Evolutionary conservation across 2,888 invertebrate species (phyloP).

Genomic region (Drosophila neotestacea): DNA sequence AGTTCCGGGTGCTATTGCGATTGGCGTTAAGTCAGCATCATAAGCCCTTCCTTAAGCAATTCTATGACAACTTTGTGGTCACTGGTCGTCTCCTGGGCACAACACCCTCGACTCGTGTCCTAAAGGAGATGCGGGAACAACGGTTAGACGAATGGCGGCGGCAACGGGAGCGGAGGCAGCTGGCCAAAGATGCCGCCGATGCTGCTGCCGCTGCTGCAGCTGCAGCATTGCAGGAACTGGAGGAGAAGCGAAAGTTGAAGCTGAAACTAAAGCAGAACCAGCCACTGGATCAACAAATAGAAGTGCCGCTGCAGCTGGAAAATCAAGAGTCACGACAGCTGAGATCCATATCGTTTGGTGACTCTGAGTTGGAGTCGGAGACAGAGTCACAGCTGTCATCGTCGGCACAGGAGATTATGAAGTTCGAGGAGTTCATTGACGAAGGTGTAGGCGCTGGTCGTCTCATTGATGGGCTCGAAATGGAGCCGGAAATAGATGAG

Average conservation of each 20-base stretch:
- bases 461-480: slow-evolving; percentile 81
- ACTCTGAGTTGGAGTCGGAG: slow-evolving; percentile 82
- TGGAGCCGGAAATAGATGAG: slow-evolving; percentile 82
- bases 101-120: slow-evolving; percentile 78
- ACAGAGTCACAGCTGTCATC: slow-evolving; percentile 82
- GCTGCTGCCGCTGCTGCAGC: slow-evolving; percentile 27
- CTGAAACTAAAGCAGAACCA: slow-evolving; percentile 13
- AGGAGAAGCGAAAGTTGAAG: slow-evolving; percentile 12
- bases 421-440: slow-evolving; percentile 82
- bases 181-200: slow-evolving; percentile 44
- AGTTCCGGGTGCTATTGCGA: slow-evolving; percentile 83
- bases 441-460: slow-evolving; percentile 81
- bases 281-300: slow-evolving; percentile 6
- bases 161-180: slow-evolving; percentile 64
- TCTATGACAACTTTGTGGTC: slow-evolving; percentile 83
- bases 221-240: slow-evolving; percentile 3
- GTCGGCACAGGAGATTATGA: slow-evolving; percentile 82
- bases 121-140: slow-evolving; percentile 74
- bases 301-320: slow-evolving; percentile 23
- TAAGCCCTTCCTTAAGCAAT: slow-evolving; percentile 84
- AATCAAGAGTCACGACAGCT: slow-evolving; percentile 43
- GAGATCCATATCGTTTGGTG: slow-evolving; percentile 72
- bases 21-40: slow-evolving; percentile 83
- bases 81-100: slow-evolving; percentile 81
- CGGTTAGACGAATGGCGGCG: slow-evolving; percentile 76